Conservation (phyloP, 2,113 vertebrate genomes). For the Regulus satrapa region DNA sequence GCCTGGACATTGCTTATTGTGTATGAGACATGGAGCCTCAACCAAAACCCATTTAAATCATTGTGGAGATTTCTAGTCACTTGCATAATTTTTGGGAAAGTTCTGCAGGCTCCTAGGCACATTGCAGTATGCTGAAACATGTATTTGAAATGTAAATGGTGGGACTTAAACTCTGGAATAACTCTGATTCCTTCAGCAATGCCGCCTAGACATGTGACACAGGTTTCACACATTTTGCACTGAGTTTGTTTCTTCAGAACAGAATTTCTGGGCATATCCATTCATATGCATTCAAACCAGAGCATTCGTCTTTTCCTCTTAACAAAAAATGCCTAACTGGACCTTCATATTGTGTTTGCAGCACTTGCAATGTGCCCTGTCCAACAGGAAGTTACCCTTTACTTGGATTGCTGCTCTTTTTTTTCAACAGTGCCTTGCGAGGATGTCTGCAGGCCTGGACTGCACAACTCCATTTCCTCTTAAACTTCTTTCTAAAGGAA, state of each 20-base stretch:
- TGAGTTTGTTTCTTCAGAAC: not conserved
- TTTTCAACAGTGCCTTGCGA: not conserved
- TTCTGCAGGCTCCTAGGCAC: not conserved
- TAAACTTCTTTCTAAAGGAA: not conserved
- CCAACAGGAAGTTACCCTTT: not conserved
- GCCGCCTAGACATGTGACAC: not conserved
- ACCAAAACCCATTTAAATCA: not conserved
- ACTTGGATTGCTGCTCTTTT: not conserved
- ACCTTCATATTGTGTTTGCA: not conserved
- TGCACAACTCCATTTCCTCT: not conserved
- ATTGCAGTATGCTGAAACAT: not conserved
- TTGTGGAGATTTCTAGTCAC: not conserved
- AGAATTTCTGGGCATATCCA: not conserved
- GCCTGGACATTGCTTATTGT: not conserved
- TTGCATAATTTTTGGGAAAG: not conserved
- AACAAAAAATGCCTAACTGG: not conserved
- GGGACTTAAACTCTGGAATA: not conserved
- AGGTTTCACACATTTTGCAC: not conserved
- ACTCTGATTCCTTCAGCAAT: not conserved
- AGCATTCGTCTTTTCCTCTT: not conserved
- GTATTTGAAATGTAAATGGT: not conserved
- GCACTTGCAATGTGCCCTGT: not conserved
- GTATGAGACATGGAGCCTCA: not conserved
- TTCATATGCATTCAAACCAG: not conserved
- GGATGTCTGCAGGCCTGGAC: not conserved